phyloP scores from a whole-genome alignment of 2,797 vertebrate genomes.

The Phoeniculus purpureus region DNA sequence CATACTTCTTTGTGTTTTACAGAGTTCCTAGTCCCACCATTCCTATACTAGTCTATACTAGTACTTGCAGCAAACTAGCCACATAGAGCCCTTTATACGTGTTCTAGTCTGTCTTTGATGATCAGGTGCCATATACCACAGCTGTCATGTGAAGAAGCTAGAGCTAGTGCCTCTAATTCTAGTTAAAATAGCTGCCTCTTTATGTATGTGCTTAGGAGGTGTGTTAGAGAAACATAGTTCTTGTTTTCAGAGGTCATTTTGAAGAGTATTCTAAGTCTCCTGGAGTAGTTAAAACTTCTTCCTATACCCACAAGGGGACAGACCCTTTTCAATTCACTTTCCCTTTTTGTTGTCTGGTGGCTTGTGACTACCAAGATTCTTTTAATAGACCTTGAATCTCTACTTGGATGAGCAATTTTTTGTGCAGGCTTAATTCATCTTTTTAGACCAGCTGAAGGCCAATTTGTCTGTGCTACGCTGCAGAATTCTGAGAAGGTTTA shows the following conservation, averaged over 20 bases:
- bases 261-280: background rate
- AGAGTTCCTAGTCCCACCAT: background rate
- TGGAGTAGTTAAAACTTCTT: conserved; percentile 5
- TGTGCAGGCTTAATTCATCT: background rate
- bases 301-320: conserved; percentile 1
- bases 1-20: background rate
- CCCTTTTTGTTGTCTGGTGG: background rate
- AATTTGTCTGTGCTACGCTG: background rate
- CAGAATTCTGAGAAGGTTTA: background rate
- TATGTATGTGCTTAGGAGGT: background rate
- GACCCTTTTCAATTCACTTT: background rate
- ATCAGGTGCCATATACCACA: background rate
- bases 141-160: background rate
- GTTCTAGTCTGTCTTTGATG: background rate
- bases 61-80: background rate
- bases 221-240: background rate
- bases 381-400: background rate
- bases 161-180: background rate
- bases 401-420: background rate
- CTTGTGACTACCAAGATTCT: background rate
- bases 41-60: background rate
- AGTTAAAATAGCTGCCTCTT: background rate
- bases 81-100: background rate
- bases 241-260: background rate
- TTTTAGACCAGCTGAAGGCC: background rate